A percentile compares a stretch with the other conserved stretches of the same genome.
Evolutionary conservation across 2,888 invertebrate species (phyloP).

Genomic region (Leptopilina drosophilae): DNA sequence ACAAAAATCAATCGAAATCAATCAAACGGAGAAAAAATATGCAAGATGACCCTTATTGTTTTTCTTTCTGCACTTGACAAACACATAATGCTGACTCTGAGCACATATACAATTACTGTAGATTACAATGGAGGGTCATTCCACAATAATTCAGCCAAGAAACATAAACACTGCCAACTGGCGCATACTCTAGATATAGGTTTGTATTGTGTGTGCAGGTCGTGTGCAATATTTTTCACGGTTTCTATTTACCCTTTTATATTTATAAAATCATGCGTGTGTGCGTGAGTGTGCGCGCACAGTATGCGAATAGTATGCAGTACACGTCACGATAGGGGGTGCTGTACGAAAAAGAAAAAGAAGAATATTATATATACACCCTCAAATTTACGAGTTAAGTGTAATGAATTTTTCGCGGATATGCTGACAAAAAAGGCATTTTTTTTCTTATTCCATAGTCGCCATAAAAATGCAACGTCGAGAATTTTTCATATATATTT

Average conservation of each 20-base stretch:
- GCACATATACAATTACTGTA: conserved; percentile 44
- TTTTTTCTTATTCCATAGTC: not conserved
- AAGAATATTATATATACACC: not conserved
- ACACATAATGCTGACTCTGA: not conserved
- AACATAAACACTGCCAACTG: conserved; percentile 58
- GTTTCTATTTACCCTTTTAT: conserved; percentile 48
- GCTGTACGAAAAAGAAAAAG: conserved; percentile 45
- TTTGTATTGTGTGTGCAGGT: conserved; percentile 32
- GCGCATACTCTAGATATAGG: conserved; percentile 47
- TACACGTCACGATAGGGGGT: conserved; percentile 49
- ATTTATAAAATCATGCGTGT: conserved; percentile 37
- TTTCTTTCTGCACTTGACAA: not conserved
- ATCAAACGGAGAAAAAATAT: too few relatives aligned
- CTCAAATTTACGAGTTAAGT: conserved; percentile 11
- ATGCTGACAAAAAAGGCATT: not conserved
- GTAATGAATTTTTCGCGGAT: conserved; percentile 24
- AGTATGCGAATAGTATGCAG: conserved; percentile 38
- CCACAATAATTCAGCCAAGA: conserved; percentile 57
- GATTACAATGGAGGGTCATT: conserved; percentile 52
- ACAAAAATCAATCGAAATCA: too few relatives aligned
- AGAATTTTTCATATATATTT: not conserved
- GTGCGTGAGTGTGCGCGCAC: conserved; percentile 42
- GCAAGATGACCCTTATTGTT: not conserved
- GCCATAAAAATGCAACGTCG: conserved; percentile 1
- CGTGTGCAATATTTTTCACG: conserved; percentile 58